Evolutionary conservation across 1,140 invertebrate genomes (phyloP).

Genomic region (Pararge aegeria): DNA sequence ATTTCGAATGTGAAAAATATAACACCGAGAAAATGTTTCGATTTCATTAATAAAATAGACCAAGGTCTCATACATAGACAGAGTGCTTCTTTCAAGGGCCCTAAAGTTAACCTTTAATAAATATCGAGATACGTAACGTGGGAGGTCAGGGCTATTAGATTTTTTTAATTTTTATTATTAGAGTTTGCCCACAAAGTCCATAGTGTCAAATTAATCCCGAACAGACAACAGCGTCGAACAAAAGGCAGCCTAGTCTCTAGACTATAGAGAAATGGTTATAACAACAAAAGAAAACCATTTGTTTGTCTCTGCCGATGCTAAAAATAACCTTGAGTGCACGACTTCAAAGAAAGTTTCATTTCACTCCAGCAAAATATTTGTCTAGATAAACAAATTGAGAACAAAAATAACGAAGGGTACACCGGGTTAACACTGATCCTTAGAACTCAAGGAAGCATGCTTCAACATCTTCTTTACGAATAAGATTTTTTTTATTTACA

Average conservation of each 20-base stretch:
- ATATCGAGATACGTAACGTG: too few relatives aligned
- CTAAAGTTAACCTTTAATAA: too few relatives aligned
- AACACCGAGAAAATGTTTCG: too few relatives aligned
- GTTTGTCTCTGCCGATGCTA: slow-evolving; percentile 5
- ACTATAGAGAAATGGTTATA: background rate
- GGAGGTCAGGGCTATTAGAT: too few relatives aligned
- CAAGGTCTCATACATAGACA: too few relatives aligned
- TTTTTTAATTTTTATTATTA: background rate
- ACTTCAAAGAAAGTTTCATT: background rate
- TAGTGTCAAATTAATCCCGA: slow-evolving; percentile 1
- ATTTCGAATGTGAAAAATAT: too few relatives aligned
- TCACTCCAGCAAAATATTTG: background rate
- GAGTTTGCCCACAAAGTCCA: background rate
- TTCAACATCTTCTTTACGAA: background rate
- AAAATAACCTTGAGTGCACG: slow-evolving; percentile 1
- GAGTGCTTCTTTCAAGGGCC: too few relatives aligned
- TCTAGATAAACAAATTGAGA: slow-evolving; percentile 5
- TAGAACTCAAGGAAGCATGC: background rate
- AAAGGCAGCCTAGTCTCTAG: background rate
- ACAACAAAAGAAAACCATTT: slow-evolving; percentile 9
- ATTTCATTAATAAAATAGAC: too few relatives aligned
- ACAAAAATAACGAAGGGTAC: background rate
- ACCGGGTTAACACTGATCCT: background rate
- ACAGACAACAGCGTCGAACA: slow-evolving; percentile 1
- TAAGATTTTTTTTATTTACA: background rate